Evolutionary conservation across 2,888 invertebrate species (phyloP).

Genomic region (Yponomeuta evonymella): DNA sequence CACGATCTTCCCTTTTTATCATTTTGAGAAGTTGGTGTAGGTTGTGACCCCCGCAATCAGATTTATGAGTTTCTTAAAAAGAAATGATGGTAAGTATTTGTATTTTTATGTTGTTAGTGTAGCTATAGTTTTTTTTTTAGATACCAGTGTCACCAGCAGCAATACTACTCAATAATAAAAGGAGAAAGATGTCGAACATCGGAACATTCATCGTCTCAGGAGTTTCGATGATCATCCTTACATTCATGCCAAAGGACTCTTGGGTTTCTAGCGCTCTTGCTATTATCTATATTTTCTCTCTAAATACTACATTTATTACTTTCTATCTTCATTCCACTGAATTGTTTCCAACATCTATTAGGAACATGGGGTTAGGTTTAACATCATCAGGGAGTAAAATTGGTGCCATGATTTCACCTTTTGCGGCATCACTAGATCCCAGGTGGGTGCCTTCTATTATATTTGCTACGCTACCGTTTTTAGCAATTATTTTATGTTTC

Average conservation of each 20-base stretch:
- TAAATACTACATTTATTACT: conserved; percentile 30
- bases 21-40: background rate
- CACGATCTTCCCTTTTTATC: background rate
- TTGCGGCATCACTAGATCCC: conserved; percentile 39
- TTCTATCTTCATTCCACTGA: conserved; percentile 42
- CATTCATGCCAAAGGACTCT: conserved; percentile 33
- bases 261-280: conserved; percentile 34
- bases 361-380: conserved; percentile 46
- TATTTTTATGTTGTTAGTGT: no score
- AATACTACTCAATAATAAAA: conserved; percentile 34
- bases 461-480: conserved; percentile 39
- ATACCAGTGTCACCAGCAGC: conserved; percentile 31
- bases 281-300: conserved; percentile 31
- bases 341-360: conserved; percentile 48
- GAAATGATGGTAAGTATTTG: no score
- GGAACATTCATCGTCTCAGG: conserved; percentile 28
- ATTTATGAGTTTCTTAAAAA: background rate
- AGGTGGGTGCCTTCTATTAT: conserved; percentile 42
- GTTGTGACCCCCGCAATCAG: background rate
- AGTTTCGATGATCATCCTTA: conserved; percentile 32
- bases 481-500: conserved; percentile 37
- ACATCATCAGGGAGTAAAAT: conserved; percentile 39
- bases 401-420: conserved; percentile 48
- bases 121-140: conserved; percentile 27
- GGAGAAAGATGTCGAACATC: conserved; percentile 33